Base-by-base conservation (phyloP, 2,888 invertebrate genomes). In the Troides helena region DNA sequence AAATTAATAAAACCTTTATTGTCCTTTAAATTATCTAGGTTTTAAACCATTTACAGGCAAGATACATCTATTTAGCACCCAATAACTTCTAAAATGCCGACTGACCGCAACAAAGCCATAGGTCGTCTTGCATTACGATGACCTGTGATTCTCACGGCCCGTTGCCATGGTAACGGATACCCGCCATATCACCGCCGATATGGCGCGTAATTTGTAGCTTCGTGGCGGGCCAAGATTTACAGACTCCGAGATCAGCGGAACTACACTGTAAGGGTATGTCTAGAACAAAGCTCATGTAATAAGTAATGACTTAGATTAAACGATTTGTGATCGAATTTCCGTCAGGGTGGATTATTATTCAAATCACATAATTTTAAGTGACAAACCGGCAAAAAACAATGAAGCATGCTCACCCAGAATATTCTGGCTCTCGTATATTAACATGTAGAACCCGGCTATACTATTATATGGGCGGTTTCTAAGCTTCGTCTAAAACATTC, bases 161-260 rank as follows among this genome's bases (percentile, higher is more conserved):
- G 86, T 87, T 83, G 78, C 85, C 80, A 84, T 85, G 72, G 85
- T 84, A 85, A 86, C 86, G 81, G 84, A 84, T 83, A 81, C 81
- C 76, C 74, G 74, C 76, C 79, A 77, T 85, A 86, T 88, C 86
- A 85, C 82, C 74, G 79, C 75, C 79, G 86, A 85, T 87, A 87
- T 86, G 84, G 84, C 83, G 83, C 85, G 87, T 89, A 88, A 89
- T 90, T 88, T 90, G 89, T 88, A 85, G 87, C 84, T 80, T 86
- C 87, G 86, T 86, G 88, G 81, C 74, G 75, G 72, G 70, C 69
- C 60, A 74, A 81, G 85, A 88, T 89, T 89, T 88, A 88, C 85
- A 79, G 85, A 78, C 73, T 73, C 73, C 75, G 73, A 81, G 83
- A 86, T 85, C 69, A 53, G 46, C 50, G 61, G 76, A 75, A 74